A percentile compares a stretch with the other conserved stretches of the same genome.
Evolutionary conservation across 2,113 vertebrate species (phyloP).

Genomic region (Scopus umbretta): DNA sequence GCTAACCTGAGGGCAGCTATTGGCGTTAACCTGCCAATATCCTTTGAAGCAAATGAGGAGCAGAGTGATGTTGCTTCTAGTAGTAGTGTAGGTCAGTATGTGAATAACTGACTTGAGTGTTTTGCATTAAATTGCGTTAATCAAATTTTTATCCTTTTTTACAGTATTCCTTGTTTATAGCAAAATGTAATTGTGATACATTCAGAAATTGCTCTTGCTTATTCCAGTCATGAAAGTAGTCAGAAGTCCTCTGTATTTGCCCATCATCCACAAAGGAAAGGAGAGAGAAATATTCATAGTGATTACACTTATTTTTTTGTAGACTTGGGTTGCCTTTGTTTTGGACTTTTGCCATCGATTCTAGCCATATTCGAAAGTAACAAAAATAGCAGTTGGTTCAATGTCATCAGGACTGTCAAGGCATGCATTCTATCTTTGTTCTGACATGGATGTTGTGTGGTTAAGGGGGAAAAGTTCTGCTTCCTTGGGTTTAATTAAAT

Average conservation of each 20-base stretch:
- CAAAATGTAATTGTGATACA: neutral
- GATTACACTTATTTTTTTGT: neutral
- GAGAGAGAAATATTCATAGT: neutral
- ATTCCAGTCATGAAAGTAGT: neutral
- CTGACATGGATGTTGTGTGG: neutral
- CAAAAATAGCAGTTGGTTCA: neutral
- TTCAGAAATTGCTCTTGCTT: neutral
- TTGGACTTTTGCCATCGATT: neutral
- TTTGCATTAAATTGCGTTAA: neutral
- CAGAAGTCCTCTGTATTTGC: neutral
- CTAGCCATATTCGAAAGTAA: neutral
- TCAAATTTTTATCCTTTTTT: neutral
- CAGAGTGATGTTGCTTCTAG: neutral
- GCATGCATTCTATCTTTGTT: neutral
- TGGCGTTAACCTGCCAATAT: constrained; percentile 44
- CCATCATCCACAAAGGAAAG: neutral
- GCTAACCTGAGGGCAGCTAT: constrained; percentile 82
- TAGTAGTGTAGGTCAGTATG: neutral
- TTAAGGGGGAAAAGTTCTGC: neutral
- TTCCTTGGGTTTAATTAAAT: neutral
- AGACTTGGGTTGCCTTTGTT: neutral
- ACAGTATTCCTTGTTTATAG: neutral
- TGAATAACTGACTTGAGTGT: neutral
- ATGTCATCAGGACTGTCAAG: neutral
- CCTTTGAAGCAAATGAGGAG: neutral